phyloP scores from a whole-genome alignment of 2,888 invertebrate species.

The Peribatodes rhomboidaria region DNA sequence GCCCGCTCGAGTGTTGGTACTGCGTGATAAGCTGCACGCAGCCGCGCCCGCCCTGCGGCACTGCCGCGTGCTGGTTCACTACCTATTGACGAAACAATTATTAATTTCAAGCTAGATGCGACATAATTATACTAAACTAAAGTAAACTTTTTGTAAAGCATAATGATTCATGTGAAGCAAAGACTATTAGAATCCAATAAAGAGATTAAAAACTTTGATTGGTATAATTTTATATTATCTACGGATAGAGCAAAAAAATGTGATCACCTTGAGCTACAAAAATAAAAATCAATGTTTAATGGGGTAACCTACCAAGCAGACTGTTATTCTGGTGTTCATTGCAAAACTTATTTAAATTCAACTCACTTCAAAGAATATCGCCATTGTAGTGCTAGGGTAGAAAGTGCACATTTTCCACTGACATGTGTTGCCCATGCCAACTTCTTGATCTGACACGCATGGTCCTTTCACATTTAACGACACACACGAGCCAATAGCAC shows the following conservation, averaged over 20 bases:
- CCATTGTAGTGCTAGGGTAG: slow-evolving; percentile 96
- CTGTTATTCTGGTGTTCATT: too few relatives aligned
- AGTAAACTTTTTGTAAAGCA: too few relatives aligned
- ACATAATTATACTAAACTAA: too few relatives aligned
- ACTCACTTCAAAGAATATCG: slow-evolving; percentile 95
- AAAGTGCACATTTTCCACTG: slow-evolving; percentile 99
- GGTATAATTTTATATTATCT: too few relatives aligned
- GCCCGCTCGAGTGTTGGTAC: slow-evolving; percentile 99
- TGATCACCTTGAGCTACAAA: neutral
- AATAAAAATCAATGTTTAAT: neutral
- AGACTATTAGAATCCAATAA: too few relatives aligned
- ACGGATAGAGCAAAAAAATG: too few relatives aligned
- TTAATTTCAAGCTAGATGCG: neutral
- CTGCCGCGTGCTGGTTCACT: slow-evolving; percentile 97
- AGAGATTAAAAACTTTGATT: too few relatives aligned
- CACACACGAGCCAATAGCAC: slow-evolving; percentile 98
- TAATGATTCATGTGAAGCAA: too few relatives aligned
- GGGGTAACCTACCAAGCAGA: neutral
- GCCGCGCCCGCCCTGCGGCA: slow-evolving; percentile 98
- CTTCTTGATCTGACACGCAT: slow-evolving; percentile 98
- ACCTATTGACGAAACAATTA: slow-evolving; percentile 78
- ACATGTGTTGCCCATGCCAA: slow-evolving; percentile 98
- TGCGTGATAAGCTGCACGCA: slow-evolving; percentile 99
- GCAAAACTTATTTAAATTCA: neutral
- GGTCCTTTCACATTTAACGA: slow-evolving; percentile 96